Evolutionary conservation across 2,113 vertebrate species (phyloP).

Genomic region (Takifugu bimaculatus): DNA sequence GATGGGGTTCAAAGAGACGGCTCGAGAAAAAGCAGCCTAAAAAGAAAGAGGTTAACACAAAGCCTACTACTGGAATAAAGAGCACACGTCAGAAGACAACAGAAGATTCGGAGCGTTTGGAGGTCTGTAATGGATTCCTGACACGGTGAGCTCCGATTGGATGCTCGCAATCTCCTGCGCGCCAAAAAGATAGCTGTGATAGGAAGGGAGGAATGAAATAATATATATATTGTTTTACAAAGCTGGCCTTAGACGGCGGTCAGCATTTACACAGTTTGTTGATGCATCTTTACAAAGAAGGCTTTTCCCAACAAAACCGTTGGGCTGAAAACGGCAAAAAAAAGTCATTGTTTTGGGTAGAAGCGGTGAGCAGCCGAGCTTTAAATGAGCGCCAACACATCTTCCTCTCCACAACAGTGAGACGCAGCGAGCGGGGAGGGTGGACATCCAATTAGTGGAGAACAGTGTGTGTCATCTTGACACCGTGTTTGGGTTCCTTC

Average conservation of each 20-base stretch:
- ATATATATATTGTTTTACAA: constrained; percentile 9
- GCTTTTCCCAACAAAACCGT: constrained; percentile 29
- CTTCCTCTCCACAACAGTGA: constrained; percentile 56
- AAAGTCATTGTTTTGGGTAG: constrained; percentile 53
- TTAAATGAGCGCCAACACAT: constrained; percentile 60
- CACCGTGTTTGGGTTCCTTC: constrained; percentile 44
- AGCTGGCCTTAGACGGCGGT: constrained; percentile 29
- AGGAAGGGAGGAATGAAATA: too few relatives aligned
- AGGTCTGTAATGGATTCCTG: too few relatives aligned
- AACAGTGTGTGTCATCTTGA: constrained; percentile 56
- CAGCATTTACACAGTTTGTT: constrained; percentile 32
- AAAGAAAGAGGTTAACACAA: background rate
- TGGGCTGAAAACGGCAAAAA: constrained; percentile 51
- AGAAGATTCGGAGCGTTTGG: too few relatives aligned
- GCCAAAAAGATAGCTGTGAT: background rate
- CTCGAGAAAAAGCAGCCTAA: background rate
- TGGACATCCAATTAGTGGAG: constrained; percentile 61
- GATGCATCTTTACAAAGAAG: constrained; percentile 30
- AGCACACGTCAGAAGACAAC: too few relatives aligned
- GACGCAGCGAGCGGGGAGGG: constrained; percentile 12
- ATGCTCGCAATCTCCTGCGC: constrained; percentile 2
- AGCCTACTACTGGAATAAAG: constrained; percentile 6
- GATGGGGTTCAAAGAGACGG: constrained; percentile 53
- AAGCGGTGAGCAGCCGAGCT: constrained; percentile 43
- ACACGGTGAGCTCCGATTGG: constrained; percentile 14